These are phyloP conservation scores for Stenurella melanura DNA, from an alignment of 2,888 invertebrate genomes.

Conservation along the genomic window DNA sequence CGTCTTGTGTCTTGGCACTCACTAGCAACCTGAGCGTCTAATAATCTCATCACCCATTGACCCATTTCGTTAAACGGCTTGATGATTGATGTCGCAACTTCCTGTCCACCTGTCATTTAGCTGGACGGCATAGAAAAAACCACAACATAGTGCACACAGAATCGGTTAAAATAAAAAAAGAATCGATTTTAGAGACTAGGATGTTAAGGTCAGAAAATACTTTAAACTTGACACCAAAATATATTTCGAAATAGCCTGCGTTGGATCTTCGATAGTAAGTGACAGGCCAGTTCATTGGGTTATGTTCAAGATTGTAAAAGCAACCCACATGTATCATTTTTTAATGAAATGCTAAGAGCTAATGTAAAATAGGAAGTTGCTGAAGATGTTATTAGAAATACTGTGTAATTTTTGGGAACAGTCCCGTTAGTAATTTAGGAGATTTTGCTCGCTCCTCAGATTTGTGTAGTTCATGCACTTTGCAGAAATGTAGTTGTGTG, in stretches of 20 bases:
- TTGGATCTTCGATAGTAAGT: neutral
- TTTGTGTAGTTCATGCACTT: no score
- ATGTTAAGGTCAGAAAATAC: constrained; percentile 51
- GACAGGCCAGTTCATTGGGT: neutral
- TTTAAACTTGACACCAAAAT: constrained; percentile 52
- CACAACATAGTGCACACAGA: neutral
- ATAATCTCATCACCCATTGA: constrained; percentile 30
- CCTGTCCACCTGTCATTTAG: constrained; percentile 25
- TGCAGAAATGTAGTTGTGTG: no score
- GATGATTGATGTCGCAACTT: constrained; percentile 35
- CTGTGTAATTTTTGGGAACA: no score
- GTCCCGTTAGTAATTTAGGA: no score
- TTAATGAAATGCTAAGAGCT: neutral
- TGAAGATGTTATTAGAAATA: no score
- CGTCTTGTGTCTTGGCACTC: neutral
- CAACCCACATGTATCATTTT: neutral
- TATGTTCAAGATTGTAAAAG: neutral
- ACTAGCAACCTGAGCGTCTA: neutral
- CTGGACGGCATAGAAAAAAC: constrained; percentile 7
- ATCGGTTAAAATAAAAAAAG: constrained; percentile 27
- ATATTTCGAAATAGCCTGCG: constrained; percentile 39
- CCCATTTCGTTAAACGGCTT: constrained; percentile 46
- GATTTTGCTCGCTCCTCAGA: no score
- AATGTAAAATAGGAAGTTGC: no score
- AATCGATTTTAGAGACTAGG: constrained; percentile 42